Conservation (phyloP, 2,113 vertebrate species). For the Lichenostomus cassidix region DNA sequence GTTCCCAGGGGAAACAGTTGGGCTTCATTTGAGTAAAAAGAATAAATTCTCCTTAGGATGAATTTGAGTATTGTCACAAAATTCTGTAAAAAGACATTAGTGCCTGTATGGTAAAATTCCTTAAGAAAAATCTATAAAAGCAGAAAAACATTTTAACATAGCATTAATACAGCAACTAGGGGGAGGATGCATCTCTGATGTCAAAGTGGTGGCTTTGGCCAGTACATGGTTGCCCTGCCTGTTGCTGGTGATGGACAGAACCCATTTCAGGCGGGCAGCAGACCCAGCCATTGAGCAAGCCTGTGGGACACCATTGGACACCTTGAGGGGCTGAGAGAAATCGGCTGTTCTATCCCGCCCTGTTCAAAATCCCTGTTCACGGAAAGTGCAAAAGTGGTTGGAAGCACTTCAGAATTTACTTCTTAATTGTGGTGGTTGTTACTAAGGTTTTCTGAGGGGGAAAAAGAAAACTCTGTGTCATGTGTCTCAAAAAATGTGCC, state of each 20-base stretch:
- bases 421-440: neutral
- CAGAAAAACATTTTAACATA: neutral
- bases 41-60: neutral
- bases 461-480: neutral
- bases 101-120: neutral
- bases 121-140: neutral
- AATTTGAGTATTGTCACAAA: neutral
- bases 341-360: neutral
- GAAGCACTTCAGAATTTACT: neutral
- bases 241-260: rapidly evolving
- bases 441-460: neutral
- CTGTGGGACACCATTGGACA: rapidly evolving
- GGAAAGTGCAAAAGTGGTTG: neutral
- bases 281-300: rapidly evolving
- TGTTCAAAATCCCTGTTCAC: rapidly evolving
- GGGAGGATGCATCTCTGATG: neutral
- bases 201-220: neutral
- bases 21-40: neutral
- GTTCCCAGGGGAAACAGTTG: neutral
- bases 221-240: neutral
- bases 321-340: rapidly evolving
- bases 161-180: neutral
- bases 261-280: rapidly evolving
- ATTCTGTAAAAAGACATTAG: neutral
- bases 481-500: neutral